phyloP scores from a whole-genome alignment of 92 coral and sea anemone species.

The Bergia puertoricense region DNA sequence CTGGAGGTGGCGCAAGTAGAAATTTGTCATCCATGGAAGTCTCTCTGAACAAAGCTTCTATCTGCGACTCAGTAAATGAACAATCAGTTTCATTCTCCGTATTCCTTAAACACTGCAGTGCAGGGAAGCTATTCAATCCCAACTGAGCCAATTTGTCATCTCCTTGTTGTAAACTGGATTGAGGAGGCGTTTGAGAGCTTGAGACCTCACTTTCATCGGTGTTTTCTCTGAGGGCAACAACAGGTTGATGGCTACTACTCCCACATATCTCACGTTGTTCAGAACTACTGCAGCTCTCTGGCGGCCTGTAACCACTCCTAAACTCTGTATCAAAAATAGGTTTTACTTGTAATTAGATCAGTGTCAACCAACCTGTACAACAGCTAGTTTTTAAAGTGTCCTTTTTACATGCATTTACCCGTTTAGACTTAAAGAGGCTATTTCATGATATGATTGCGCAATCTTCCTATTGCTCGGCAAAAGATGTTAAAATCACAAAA shows the following conservation, averaged over 20 bases:
- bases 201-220: neutral
- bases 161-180: neutral
- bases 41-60: neutral
- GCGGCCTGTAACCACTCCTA: neutral
- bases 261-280: neutral
- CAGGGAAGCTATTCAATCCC: neutral
- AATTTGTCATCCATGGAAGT: neutral
- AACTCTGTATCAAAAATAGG: conserved; percentile 9
- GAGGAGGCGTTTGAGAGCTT: conserved; percentile 5
- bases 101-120: neutral
- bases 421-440: no score
- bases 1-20: neutral
- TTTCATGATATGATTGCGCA: no score
- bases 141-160: neutral
- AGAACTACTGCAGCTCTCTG: neutral
- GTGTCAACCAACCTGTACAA: neutral
- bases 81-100: neutral
- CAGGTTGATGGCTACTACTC: neutral
- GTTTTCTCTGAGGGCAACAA: neutral
- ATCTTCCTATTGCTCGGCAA: no score
- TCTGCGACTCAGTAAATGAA: conserved; percentile 34
- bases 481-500: no score
- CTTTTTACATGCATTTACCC: no score
- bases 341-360: neutral
- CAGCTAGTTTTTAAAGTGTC: no score